Evolutionary conservation across 2,888 invertebrate genomes (phyloP), one percentile per base, ranked within the genome.

Genomic region (Acronicta aceris): DNA sequence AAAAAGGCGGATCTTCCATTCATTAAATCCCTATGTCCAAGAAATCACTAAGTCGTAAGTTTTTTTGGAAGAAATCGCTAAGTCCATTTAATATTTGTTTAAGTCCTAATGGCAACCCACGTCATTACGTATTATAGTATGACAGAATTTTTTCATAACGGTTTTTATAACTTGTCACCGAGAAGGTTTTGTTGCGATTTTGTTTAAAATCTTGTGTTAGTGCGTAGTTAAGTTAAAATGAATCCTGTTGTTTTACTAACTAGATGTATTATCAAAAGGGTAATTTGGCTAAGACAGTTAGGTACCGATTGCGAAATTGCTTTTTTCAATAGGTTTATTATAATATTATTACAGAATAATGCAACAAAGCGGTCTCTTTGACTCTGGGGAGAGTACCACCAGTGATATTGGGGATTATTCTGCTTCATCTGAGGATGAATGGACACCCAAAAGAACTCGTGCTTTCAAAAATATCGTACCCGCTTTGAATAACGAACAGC

Each of bases 361-460:
- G n/a, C n/a, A n/a, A n/a, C n/a, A n/a, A n/a, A n/a, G 30, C 10
- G 30, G 30, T 30, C 30, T 33, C 12, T 33, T 33, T 33, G 33
- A 33, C 12, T 33, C 33, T 40, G 40, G 15, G 40, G 40, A 40
- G n/a, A 40, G n/a, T 40, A 40, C 40, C n/a, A 15, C n/a, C 40
- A 40, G 40, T 40, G 40, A 40, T 40, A 40, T 40, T 40, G 40
- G 40, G 13, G 40, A 40, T 40, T 40, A 40, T 40, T 40, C 40
- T 40, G 40, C 40, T 40, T 40, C 40, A 15, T 40, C 40, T 40
- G 40, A 40, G 40, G 40, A 40, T 15, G 40, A 40, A 40, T 40
- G 40, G 40, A n/a, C n/a, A 6, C n/a, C 40, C 40, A 40, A 38
- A 38, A 40, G 40, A 40, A 40, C 40, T 40, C 40, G n/a, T 40